phyloP scores from a whole-genome alignment of 1,140 invertebrate genomes.

The Nasonia giraulti region DNA sequence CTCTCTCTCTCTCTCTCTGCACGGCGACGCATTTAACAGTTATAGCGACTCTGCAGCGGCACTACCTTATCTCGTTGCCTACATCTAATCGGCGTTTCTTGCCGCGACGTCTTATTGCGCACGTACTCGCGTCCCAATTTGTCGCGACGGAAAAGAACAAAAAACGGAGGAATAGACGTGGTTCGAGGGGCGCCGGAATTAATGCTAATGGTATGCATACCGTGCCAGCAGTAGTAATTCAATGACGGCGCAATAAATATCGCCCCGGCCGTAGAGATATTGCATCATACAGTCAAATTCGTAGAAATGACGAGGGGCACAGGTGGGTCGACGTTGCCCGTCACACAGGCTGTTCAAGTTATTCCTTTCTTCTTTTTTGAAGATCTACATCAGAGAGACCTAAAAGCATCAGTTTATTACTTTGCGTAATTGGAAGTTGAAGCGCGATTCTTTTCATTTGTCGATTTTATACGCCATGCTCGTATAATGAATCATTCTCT shows the following conservation, averaged over 20 bases:
- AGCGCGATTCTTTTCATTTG: background rate
- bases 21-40: background rate
- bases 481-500: background rate
- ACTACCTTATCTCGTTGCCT: background rate
- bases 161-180: background rate
- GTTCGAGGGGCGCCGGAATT: conserved; percentile 2
- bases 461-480: background rate
- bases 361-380: background rate
- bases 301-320: conserved; percentile 5
- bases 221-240: conserved; percentile 10
- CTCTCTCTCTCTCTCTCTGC: no score
- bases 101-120: conserved; percentile 12
- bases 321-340: background rate
- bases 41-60: background rate
- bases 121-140: background rate
- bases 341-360: background rate
- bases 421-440: background rate
- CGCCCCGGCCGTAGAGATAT: background rate
- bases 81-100: conserved; percentile 11
- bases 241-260: conserved; percentile 28
- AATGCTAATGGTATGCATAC: conserved; percentile 39
- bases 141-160: background rate
- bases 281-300: conserved; percentile 46
- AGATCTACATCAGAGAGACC: no score
- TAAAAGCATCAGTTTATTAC: background rate